phyloP scores from a whole-genome alignment of 2,888 invertebrate species.

The Drosophila paranaensis region DNA sequence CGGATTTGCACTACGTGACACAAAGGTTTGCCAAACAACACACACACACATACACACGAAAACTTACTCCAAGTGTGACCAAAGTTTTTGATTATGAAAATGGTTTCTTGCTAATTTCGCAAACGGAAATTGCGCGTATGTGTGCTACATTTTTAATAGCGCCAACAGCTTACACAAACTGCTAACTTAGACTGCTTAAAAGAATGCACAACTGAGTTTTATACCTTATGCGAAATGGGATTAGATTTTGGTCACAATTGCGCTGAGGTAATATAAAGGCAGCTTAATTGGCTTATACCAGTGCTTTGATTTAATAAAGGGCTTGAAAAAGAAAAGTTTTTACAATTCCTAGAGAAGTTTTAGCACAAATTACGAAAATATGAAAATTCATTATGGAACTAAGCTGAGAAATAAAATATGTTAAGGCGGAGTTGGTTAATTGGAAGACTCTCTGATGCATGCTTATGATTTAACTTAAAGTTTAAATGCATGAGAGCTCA shows the following conservation, averaged over 20 bases:
- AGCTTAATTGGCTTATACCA: neutral
- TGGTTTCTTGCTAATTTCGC: slow-evolving; percentile 40
- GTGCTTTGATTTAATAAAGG: slow-evolving; percentile 3
- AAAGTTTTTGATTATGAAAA: slow-evolving; percentile 46
- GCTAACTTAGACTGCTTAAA: slow-evolving; percentile 11
- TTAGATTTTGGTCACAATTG: slow-evolving; percentile 6
- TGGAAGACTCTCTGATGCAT: neutral
- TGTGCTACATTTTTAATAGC: slow-evolving; percentile 21
- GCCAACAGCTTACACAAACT: slow-evolving; percentile 17
- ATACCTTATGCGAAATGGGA: neutral
- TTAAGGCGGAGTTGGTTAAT: neutral
- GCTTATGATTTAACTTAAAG: too few relatives aligned
- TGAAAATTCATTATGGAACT: neutral
- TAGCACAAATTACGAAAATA: neutral
- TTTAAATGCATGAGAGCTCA: too few relatives aligned
- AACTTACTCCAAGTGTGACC: slow-evolving; percentile 9
- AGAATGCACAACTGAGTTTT: slow-evolving; percentile 2
- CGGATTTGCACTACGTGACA: slow-evolving; percentile 59
- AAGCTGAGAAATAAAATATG: neutral
- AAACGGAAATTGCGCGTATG: slow-evolving; percentile 38
- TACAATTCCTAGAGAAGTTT: neutral
- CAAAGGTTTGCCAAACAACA: slow-evolving; percentile 39
- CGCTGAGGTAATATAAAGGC: neutral
- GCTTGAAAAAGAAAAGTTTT: neutral
- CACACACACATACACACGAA: slow-evolving; percentile 9